Evolutionary conservation across 2,113 vertebrate species (phyloP), one percentile per base, ranked within the genome.

Genomic region (Passer domesticus): DNA sequence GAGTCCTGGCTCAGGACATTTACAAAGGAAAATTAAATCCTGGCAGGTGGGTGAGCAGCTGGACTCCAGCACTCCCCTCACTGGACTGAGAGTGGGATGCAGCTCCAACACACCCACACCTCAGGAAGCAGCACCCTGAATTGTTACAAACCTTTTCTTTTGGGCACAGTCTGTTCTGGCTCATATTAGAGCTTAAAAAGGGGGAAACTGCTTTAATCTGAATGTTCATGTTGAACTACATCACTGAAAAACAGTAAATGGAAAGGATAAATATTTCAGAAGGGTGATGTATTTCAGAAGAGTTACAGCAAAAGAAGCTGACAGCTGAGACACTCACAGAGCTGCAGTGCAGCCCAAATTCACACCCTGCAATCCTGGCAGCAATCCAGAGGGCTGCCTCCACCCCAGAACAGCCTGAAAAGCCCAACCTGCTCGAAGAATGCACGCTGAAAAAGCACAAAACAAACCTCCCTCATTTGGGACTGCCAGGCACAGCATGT

Each of bases 391-490:
- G 70, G 27, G 55, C 69, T 89, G 77, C 46, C 62, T 89, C 53
- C 78, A 47, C 28, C n/a, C 70, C 21, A 69, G 41, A 47, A 25
- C 1, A 5, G 53, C 24, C 69, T 12, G 21, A 47, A 35, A 76
- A 83, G 64, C 89, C 90, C 63, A 90, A 20, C 82, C 94, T 77
- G 76, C 79, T 24, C 59, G 8, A 96, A 21, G 76, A 97, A 97
- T 50, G 90, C 50, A 44, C 15, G 2, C 43, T 87, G 76, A 87
- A 74, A 92, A 80, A 94, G 88, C 28, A 90, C 37, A 15, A 63
- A 77, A 73, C 10, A 85, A 89, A 59, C 21, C 35, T 39, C 58
- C 56, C 89, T 62, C 41, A 9, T 10, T 1, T 8, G 72, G 94
- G 63, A 30, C 37, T 25, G 41, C 64, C 2, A 35, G 76, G 89